Conservation (phyloP, 2,888 invertebrate genomes). For the Apodemia hepburni region DNA sequence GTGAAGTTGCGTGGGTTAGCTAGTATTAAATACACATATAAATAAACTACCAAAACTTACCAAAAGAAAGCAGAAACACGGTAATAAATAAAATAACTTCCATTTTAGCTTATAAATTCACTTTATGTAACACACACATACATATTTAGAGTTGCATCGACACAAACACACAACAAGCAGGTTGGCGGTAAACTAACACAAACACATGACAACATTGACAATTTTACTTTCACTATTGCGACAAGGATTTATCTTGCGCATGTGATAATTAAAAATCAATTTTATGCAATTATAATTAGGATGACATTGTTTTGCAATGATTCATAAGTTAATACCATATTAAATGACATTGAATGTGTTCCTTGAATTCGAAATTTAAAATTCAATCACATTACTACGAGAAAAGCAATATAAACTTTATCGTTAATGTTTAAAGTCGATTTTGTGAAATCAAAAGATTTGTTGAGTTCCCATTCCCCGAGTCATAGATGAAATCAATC, state of each 20-base stretch:
- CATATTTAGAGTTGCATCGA: slow-evolving; percentile 23
- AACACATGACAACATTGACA: slow-evolving; percentile 35
- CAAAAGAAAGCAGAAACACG: slow-evolving; percentile 38
- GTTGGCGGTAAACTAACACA: slow-evolving; percentile 68
- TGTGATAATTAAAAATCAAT: slow-evolving; percentile 26
- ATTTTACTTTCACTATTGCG: slow-evolving; percentile 44
- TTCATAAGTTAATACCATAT: slow-evolving; percentile 27
- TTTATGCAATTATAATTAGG: slow-evolving; percentile 22
- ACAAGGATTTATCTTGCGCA: slow-evolving; percentile 41
- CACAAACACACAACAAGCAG: slow-evolving; percentile 42
- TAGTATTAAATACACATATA: no score
- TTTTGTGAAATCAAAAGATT: slow-evolving; percentile 15
- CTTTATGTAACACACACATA: slow-evolving; percentile 17
- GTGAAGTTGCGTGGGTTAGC: no score
- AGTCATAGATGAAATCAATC: neutral
- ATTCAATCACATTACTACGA: slow-evolving; percentile 24
- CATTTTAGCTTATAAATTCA: slow-evolving; percentile 27
- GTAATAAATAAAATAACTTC: slow-evolving; percentile 29
- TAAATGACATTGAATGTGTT: slow-evolving; percentile 24
- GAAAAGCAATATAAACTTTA: slow-evolving; percentile 15
- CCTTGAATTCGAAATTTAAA: slow-evolving; percentile 32
- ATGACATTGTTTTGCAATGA: slow-evolving; percentile 28
- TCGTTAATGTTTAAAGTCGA: slow-evolving; percentile 4
- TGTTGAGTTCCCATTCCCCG: slow-evolving; percentile 37
- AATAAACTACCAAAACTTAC: slow-evolving; percentile 29